Evolutionary conservation across 2,113 vertebrate genomes (phyloP).

Genomic region (Archocentrus centrarchus): DNA sequence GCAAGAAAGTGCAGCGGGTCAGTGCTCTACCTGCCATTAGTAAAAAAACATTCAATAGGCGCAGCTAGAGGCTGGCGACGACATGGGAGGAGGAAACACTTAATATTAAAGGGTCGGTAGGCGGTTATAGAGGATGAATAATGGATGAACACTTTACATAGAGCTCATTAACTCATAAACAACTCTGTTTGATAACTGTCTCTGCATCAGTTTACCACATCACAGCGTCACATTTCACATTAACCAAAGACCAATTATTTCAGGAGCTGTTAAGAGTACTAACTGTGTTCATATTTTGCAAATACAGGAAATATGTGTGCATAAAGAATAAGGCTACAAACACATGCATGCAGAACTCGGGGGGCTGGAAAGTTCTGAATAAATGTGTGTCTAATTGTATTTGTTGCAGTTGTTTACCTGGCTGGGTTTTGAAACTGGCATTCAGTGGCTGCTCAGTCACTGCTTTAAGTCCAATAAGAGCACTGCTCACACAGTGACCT

Average conservation of each 20-base stretch:
- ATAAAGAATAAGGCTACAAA: neutral
- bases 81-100: fast-evolving
- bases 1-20: neutral
- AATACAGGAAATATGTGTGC: neutral
- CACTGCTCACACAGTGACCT: neutral
- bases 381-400: no score
- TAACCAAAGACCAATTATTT: neutral
- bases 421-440: no score
- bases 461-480: neutral
- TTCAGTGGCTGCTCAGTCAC: no score
- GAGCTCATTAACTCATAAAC: neutral
- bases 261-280: neutral
- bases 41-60: no score
- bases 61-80: no score
- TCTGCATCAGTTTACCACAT: neutral
- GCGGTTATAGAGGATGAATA: neutral
- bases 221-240: neutral
- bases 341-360: neutral
- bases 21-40: neutral
- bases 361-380: neutral
- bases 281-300: neutral
- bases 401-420: no score
- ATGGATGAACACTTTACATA: neutral
- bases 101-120: neutral
- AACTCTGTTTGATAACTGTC: neutral